Conservation (phyloP, 2,797 vertebrate species). For the Sebastes minor region DNA sequence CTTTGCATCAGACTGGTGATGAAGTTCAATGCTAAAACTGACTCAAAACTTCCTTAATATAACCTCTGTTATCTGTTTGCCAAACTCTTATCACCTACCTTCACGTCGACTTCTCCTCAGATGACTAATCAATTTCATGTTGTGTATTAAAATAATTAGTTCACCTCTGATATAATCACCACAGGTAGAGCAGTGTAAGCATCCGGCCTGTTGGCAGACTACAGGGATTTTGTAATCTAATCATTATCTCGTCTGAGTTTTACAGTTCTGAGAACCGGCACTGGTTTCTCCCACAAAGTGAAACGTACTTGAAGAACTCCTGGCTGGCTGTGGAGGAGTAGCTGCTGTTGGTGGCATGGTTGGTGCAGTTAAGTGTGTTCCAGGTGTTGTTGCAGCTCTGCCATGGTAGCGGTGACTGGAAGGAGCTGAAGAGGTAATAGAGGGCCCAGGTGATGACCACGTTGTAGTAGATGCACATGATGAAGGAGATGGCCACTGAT, state of each 20-base stretch:
- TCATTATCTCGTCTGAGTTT: background rate
- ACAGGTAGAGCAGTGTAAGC: background rate
- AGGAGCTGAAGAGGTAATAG: slow-evolving; percentile 86
- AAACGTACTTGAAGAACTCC: slow-evolving; percentile 82
- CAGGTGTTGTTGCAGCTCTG: slow-evolving; percentile 84
- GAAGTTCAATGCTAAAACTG: background rate
- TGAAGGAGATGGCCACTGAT: slow-evolving; percentile 84
- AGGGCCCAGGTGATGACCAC: slow-evolving; percentile 84
- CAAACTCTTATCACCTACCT: slow-evolving; percentile 22
- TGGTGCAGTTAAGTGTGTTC: slow-evolving; percentile 80
- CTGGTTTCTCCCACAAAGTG: background rate
- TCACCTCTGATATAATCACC: background rate
- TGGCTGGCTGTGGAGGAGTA: slow-evolving; percentile 80
- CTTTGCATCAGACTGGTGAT: no score
- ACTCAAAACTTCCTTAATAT: background rate
- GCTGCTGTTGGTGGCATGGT: slow-evolving; percentile 65
- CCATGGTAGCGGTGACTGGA: slow-evolving; percentile 81
- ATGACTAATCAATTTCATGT: background rate
- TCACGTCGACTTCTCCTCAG: background rate
- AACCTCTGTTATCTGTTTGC: background rate
- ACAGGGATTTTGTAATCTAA: background rate
- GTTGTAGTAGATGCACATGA: slow-evolving; percentile 85
- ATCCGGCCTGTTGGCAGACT: background rate
- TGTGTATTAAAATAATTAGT: background rate
- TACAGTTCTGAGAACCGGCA: background rate